A percentile compares a stretch with the other conserved stretches of the same genome.
Conservation (phyloP, 2,797 vertebrate species). For the Trachurus trachurus region DNA sequence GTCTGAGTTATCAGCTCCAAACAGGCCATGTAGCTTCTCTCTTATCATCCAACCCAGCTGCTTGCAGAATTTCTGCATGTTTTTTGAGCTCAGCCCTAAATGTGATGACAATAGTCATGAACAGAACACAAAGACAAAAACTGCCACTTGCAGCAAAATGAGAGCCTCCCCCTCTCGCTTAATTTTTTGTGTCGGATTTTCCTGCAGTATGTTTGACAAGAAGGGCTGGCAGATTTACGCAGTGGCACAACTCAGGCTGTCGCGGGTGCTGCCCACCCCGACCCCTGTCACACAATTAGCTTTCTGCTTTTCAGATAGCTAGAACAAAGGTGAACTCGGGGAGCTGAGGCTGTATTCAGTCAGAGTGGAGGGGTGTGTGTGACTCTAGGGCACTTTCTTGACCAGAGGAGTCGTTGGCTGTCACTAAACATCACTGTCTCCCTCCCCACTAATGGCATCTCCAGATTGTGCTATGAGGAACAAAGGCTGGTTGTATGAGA, state of each 20-base stretch:
- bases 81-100: conserved; percentile 82
- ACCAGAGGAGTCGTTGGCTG: conserved; percentile 83
- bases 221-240: conserved; percentile 70
- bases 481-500: conserved; percentile 80
- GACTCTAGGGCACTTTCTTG: conserved; percentile 83
- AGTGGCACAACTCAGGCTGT: conserved; percentile 62
- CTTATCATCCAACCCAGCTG: conserved; percentile 83
- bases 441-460: conserved; percentile 85
- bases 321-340: conserved; percentile 85
- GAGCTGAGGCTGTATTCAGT: conserved; percentile 60
- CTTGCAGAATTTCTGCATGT: conserved; percentile 76
- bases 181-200: conserved; percentile 70
- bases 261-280: conserved; percentile 58
- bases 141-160: conserved; percentile 76
- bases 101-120: conserved; percentile 82
- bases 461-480: conserved; percentile 84
- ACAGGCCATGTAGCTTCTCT: conserved; percentile 80
- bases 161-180: conserved; percentile 50
- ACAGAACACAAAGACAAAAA: conserved; percentile 79
- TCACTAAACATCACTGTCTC: conserved; percentile 87
- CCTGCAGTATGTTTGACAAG: conserved; percentile 79
- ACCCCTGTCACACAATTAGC: conserved; percentile 82
- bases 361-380: conserved; percentile 72
- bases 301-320: conserved; percentile 76
- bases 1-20: conserved; percentile 82